phyloP scores from a whole-genome alignment of 2,797 vertebrate genomes.

The Xenopus petersii region DNA sequence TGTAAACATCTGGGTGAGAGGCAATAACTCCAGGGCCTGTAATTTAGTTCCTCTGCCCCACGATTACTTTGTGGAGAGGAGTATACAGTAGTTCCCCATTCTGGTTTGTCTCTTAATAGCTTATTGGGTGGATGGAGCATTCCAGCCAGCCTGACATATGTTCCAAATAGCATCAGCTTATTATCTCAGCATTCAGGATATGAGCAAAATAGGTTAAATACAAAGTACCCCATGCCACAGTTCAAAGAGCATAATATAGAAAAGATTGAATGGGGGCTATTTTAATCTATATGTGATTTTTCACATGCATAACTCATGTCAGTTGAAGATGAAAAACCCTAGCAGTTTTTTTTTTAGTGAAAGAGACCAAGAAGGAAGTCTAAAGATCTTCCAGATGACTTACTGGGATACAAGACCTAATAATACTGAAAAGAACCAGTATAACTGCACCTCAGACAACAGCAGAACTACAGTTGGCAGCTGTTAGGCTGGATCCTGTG shows the following conservation, averaged over 20 bases:
- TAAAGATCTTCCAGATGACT: background rate
- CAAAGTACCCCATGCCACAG: slow-evolving; percentile 13
- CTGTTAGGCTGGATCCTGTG: too few relatives aligned
- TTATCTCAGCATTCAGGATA: slow-evolving; percentile 35
- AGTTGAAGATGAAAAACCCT: background rate
- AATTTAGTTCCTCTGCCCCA: slow-evolving; percentile 11
- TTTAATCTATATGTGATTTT: slow-evolving; percentile 21
- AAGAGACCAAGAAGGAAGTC: background rate
- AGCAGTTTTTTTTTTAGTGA: background rate
- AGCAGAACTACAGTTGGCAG: too few relatives aligned
- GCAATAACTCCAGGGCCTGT: background rate
- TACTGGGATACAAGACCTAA: background rate
- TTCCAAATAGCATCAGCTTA: slow-evolving; percentile 47
- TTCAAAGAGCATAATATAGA: slow-evolving; percentile 3
- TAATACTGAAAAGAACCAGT: background rate
- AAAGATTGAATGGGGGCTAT: slow-evolving; percentile 6
- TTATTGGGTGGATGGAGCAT: slow-evolving; percentile 33
- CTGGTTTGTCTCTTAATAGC: slow-evolving; percentile 15
- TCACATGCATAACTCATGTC: background rate
- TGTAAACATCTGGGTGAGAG: slow-evolving; percentile 37
- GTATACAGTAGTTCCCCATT: slow-evolving; percentile 9
- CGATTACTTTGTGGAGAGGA: background rate
- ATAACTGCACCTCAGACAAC: too few relatives aligned
- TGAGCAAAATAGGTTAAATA: slow-evolving; percentile 48
- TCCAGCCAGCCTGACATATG: slow-evolving; percentile 47